Percentiles rank a stretch among this genome's conserved stretches.
phyloP scores from a whole-genome alignment of 2,113 vertebrate genomes.

The Charadrius vociferus region DNA sequence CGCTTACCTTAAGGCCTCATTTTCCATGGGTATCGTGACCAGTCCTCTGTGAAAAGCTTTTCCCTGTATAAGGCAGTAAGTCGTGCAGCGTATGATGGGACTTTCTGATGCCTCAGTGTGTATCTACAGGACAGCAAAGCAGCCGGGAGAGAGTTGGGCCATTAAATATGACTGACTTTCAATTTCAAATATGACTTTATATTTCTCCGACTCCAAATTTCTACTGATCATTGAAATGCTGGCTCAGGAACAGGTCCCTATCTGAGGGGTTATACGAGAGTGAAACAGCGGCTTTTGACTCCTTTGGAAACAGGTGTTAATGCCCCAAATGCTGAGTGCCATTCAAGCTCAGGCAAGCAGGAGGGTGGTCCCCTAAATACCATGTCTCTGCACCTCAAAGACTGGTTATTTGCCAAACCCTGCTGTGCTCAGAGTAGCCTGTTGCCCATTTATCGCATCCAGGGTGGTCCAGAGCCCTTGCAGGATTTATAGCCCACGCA shows the following conservation, averaged over 20 bases:
- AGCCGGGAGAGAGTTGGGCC: not conserved
- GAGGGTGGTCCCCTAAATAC: not conserved
- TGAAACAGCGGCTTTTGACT: not conserved
- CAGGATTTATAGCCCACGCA: not conserved
- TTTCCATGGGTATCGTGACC: not conserved
- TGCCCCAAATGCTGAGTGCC: accelerated
- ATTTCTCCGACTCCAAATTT: not conserved
- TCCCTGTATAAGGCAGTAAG: not conserved
- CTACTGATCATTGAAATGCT: not conserved
- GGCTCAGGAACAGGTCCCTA: not conserved
- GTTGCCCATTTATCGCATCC: not conserved
- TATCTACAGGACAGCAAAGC: not conserved
- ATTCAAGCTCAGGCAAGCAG: not conserved
- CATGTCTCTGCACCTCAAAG: not conserved
- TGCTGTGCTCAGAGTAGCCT: not conserved
- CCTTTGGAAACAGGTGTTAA: not conserved
- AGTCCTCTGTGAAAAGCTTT: not conserved
- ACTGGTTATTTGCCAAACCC: not conserved
- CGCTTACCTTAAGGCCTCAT: not conserved
- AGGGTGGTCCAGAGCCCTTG: not conserved
- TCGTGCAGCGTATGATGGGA: not conserved
- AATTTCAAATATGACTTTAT: not conserved
- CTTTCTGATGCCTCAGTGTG: not conserved
- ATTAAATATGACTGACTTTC: not conserved
- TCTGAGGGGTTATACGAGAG: not conserved